These are phyloP conservation scores for Orchesellides sinensis DNA, from an alignment of 2,888 invertebrate genomes.

Conservation along the genomic window DNA sequence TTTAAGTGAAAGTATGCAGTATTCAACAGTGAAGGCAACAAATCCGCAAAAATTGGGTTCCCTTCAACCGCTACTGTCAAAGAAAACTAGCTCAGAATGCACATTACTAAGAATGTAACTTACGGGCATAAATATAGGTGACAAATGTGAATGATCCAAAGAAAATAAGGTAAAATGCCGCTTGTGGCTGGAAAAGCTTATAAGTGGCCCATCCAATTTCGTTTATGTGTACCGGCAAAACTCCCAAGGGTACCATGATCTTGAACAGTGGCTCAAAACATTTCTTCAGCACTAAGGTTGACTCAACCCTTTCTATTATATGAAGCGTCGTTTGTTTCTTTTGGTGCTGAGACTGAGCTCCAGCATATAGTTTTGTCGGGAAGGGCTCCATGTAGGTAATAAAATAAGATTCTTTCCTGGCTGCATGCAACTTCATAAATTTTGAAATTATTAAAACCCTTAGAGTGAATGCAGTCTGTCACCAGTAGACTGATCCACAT, in stretches of 20 bases:
- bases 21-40: background rate
- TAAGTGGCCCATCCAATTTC: conserved; percentile 34
- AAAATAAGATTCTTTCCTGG: too few species aligned
- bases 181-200: conserved; percentile 23
- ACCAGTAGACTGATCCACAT: too few species aligned
- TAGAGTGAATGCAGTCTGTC: too few species aligned
- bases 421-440: too few species aligned
- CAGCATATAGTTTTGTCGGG: background rate
- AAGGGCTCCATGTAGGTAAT: conserved; percentile 4
- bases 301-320: conserved; percentile 8
- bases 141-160: conserved; percentile 5
- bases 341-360: too few species aligned
- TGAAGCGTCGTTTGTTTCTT: background rate
- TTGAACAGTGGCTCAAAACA: conserved; percentile 29
- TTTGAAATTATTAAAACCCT: too few species aligned
- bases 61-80: background rate
- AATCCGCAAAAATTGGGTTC: too few species aligned
- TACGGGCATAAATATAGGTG: conserved; percentile 41
- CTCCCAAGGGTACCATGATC: conserved; percentile 34
- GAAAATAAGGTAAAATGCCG: conserved; percentile 14
- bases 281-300: conserved; percentile 8
- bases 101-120: conserved; percentile 22
- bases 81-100: background rate
- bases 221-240: conserved; percentile 32
- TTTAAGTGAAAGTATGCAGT: background rate